Evolutionary conservation across 2,888 invertebrate species (phyloP), one percentile per base, ranked within the genome.

Genomic region (Watsonalla binaria): DNA sequence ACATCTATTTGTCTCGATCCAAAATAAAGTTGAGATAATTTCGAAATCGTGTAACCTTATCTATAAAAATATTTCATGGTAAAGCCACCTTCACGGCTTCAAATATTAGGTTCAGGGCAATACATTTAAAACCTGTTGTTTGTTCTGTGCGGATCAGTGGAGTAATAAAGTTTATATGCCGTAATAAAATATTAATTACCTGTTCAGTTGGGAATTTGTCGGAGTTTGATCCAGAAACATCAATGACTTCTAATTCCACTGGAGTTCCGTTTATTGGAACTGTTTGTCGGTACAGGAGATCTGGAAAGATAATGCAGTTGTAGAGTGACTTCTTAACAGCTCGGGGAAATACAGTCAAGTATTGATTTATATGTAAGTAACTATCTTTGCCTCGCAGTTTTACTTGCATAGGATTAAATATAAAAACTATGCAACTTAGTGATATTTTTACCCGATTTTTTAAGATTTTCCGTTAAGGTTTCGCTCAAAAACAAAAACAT

Each of bases 211-310:
- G 92, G 68, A 92, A 92, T 81, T 92, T 92, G 80, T 92, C 93
- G 60, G 92, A 92, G 77, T 93, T 94, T 65, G 93, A 93, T 61
- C 94, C 94, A 64, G 95, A 95, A 53, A 95, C 94, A 82, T 96
- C 96, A 59, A 95, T 94, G 59, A 96, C 95, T 86, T 96, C 95
- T 58, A 96, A 92, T 78, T 95, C 95, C 60, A 95, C 88, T 33
- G 94, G 92, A 49, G 93, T 92, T 67, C 94, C 94, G 78, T 95
- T 95, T 65, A 95, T 92, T 37, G 93, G 93, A 59, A 96, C 92
- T 14, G 94, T 94, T 81, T 95, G 95, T 74, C 93, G 92, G 84
- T 96, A 96, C 51, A 95, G 90, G 56, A 95, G 92, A 92, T 96
- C 96, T 94, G 93, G 51, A 92, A 92, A 71, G 74, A 67, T 59